Percentiles rank a stretch among this genome's conserved stretches.
phyloP scores from a whole-genome alignment of 2,888 invertebrate species.

The Oligia strigilis region DNA sequence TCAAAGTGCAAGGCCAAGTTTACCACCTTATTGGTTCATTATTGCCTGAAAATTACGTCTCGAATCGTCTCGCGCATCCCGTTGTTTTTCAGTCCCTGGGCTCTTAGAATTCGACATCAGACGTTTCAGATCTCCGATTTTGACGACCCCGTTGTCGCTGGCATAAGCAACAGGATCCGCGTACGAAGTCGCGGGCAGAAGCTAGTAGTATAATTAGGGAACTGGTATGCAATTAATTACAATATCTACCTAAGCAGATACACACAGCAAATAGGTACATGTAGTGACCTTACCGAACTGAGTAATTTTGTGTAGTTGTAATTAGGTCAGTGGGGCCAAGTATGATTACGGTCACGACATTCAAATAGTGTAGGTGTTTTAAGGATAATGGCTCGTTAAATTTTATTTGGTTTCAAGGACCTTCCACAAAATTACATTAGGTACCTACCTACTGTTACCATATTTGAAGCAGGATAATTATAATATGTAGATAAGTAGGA shows the following conservation, averaged over 20 bases:
- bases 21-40: no score
- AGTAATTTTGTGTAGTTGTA: constrained; percentile 29
- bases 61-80: no score
- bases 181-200: no score
- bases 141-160: no score
- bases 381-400: constrained; percentile 25
- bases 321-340: constrained; percentile 45
- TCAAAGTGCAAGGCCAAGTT: no score
- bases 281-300: not conserved
- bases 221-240: not conserved
- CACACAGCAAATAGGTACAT: not conserved
- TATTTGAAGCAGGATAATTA: not conserved
- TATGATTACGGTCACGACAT: constrained; percentile 39
- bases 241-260: not conserved
- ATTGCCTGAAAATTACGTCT: no score
- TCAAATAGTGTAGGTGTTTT: constrained; percentile 45
- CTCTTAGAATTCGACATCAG: no score
- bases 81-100: no score
- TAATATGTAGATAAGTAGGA: not conserved
- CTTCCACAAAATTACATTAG: constrained; percentile 1
- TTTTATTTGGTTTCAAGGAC: constrained; percentile 42
- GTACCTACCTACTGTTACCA: not conserved
- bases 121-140: no score
- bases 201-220: no score
- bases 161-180: no score